Conservation (phyloP, 2,888 invertebrate species). For the Embidobia sp. region DNA sequence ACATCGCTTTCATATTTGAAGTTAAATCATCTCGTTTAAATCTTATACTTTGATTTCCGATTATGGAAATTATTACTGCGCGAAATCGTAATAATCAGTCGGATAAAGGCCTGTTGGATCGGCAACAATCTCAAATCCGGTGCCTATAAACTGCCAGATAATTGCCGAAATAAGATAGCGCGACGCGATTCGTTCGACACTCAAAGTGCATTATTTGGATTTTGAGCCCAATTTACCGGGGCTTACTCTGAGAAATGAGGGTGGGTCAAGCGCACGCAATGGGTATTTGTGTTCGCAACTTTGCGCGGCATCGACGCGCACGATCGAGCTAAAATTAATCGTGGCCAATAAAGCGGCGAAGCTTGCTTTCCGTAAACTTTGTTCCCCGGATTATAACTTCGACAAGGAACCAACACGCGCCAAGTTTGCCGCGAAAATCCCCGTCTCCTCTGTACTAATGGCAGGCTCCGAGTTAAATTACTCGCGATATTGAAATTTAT, state of each 20-base stretch:
- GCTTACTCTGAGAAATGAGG: constrained; percentile 30
- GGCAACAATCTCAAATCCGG: not conserved
- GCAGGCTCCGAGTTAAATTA: constrained; percentile 23
- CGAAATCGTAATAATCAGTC: too few species aligned
- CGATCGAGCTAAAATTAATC: constrained; percentile 48
- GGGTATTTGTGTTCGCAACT: constrained; percentile 39
- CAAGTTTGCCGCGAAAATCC: constrained; percentile 26
- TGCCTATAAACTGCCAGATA: constrained; percentile 1
- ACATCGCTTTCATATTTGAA: too few species aligned
- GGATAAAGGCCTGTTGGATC: too few species aligned
- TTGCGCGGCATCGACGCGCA: constrained; percentile 15
- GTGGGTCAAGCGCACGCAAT: constrained; percentile 27
- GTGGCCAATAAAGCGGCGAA: constrained; percentile 20
- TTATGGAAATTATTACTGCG: too few species aligned
- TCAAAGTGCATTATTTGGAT: constrained; percentile 25
- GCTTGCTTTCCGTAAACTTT: constrained; percentile 36
- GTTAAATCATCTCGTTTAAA: too few species aligned
- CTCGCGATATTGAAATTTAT: constrained; percentile 18
- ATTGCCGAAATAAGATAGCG: constrained; percentile 4
- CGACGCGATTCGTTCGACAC: not conserved
- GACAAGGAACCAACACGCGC: constrained; percentile 37
- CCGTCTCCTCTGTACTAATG: constrained; percentile 4
- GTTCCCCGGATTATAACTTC: constrained; percentile 54
- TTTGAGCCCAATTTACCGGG: constrained; percentile 3
- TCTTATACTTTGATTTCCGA: too few species aligned